Base-by-base conservation (phyloP, 2,888 invertebrate genomes). In the Neoascia interrupta region DNA sequence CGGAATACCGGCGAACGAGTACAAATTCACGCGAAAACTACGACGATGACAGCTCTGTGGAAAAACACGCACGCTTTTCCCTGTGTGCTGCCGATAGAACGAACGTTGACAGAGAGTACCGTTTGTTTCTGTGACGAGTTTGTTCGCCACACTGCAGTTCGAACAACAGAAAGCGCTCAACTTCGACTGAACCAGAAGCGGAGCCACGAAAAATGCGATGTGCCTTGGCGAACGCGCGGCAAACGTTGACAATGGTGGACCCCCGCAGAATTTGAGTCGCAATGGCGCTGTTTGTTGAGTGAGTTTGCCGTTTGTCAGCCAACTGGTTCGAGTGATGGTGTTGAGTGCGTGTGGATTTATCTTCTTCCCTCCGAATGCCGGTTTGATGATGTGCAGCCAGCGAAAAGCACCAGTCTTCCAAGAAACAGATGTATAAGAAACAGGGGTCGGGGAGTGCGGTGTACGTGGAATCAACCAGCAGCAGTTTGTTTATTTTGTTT, bases 91-190 rank as follows among this genome's bases (percentile, higher is more conserved):
- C n/a, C n/a, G n/a, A n/a, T n/a, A n/a, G 49, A 64, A 64, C 76
- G 51, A 80, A 61, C 51, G 56, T 51, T 37, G 63, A 69, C 68
- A 79, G n/a, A n/a, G n/a, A n/a, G 73, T 68, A 66, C 54, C 43
- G 79, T 31, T 70, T 39, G 60, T 64, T 53, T 70, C 45, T 54
- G 47, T 56, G 54, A 49, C n/a, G n/a, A n/a, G n/a, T n/a, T n/a
- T n/a, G n/a, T 66, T 56, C 56, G 56, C 15, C 39, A 41, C 16
- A 54, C 69, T 75, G 82, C 82, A 82, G 82, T 81, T 84, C 84
- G 84, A 84, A 85, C 85, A 84, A 83, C 84, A 84, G 84, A 85
- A 85, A 85, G 84, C 84, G 85, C 84, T 85, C 84, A 85, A 85
- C 83, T 85, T 84, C 83, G 83, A 85, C 85, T 85, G 85, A 85